Evolutionary conservation across 1,140 invertebrate genomes (phyloP), one percentile per base, ranked within the genome.

Genomic region (Triops cancriformis): DNA sequence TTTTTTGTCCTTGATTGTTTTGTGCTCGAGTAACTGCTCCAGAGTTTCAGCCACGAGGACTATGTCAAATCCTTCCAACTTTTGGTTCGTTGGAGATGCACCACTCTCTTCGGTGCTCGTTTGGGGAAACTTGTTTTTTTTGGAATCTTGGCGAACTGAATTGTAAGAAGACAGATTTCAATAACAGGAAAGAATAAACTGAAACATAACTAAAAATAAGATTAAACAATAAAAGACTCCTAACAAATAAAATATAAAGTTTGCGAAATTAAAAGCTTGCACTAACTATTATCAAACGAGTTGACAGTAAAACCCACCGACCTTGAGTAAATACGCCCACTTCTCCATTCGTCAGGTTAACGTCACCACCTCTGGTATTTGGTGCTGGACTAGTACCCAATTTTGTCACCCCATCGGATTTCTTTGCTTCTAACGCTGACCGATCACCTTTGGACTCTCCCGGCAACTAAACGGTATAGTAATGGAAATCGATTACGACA

Each of bases 1-100:
- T 23, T 90, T 89, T 81, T 95, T 94, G 80, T 97, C 94, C 41
- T 88, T 89, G 4, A 95, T 92, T 28, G 88, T 81, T 86, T 97
- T 97, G 82, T 90, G 90, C 6, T 92, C 90, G 81, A 94, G 88
- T 9, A 97, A 86, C 79, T 91, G 90, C 11, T 95, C 93, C 41
- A 97, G 83, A 0, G 92, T 86, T 82, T 96, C 94, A 0, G 92
- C 91, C 26, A 89, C 81, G 74, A 92, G 86, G n/a, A 73, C 27
- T 76, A 89, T 88, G 72, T 91, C 90, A 31, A 73, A 76, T 45
- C 77, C 79, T 43, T 76, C 74, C 43, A 74, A 74, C 72, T 31
- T 83, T 79, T 45, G 82, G 82, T 80, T 84, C 43, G 76, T 76
- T 75, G 76, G 31, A 72, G 43, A 37, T 37, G 26, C 77, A 73